phyloP scores from a whole-genome alignment of 2,797 vertebrate genomes.

The Molossus alvarezi region DNA sequence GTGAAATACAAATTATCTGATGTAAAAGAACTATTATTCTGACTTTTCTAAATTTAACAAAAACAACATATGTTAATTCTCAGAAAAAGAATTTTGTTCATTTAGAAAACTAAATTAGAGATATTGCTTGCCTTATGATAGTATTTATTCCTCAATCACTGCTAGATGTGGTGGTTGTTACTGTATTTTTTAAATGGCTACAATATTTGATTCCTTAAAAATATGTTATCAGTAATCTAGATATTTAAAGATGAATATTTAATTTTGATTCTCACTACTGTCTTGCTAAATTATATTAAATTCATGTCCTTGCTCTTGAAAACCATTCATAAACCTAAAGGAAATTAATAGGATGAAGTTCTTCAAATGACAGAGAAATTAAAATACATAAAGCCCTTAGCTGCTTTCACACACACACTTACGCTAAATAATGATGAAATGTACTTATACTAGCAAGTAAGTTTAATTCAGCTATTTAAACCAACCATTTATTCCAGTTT shows the following conservation, averaged over 20 bases:
- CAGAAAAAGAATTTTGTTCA: slow-evolving; percentile 37
- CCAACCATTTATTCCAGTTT: slow-evolving; percentile 42
- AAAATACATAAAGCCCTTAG: slow-evolving; percentile 33
- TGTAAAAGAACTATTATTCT: slow-evolving; percentile 35
- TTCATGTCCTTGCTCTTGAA: slow-evolving; percentile 38
- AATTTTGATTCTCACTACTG: slow-evolving; percentile 1
- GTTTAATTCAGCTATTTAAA: slow-evolving; percentile 70
- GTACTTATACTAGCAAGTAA: slow-evolving; percentile 63
- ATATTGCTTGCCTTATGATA: neutral
- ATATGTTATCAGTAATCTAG: neutral
- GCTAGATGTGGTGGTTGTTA: neutral
- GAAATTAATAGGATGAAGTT: slow-evolving; percentile 37
- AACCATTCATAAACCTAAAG: slow-evolving; percentile 52
- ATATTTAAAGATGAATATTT: slow-evolving; percentile 52
- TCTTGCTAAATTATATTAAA: slow-evolving; percentile 48
- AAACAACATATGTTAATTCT: slow-evolving; percentile 36
- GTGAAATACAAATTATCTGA: slow-evolving; percentile 60
- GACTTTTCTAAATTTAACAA: slow-evolving; percentile 39
- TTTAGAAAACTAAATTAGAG: neutral
- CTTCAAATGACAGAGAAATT: slow-evolving; percentile 28
- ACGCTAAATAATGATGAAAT: slow-evolving; percentile 54
- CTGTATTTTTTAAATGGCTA: slow-evolving; percentile 33
- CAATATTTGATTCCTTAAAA: slow-evolving; percentile 51
- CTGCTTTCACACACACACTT: slow-evolving; percentile 25
- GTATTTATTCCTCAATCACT: neutral